Base-by-base conservation (phyloP, 1,140 invertebrate species). In the Spodoptera litura region DNA sequence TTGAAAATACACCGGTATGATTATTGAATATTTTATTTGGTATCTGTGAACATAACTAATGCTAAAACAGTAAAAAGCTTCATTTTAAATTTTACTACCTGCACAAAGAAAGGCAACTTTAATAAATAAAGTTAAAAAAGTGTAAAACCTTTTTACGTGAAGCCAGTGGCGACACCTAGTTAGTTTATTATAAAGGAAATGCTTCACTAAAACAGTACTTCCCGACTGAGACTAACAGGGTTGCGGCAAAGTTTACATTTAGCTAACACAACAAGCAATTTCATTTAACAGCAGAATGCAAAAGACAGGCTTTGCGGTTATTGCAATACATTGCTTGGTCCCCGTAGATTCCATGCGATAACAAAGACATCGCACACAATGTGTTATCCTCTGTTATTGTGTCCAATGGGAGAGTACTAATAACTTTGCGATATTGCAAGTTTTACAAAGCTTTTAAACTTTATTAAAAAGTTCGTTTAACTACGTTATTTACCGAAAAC, bases 221-320 rank as follows among this genome's bases (percentile, higher is more conserved):
- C 66, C 66, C 64, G 58, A 38, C 73, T 62, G 15, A 77, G 62
- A 44, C 4, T 44, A 44, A 44, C 52, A 77, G 44, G 58, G 59
- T 49, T 64, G 73, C 73, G 59, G 59, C 20, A n/a, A 72, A 79
- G 61, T 80, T 80, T 70, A 71, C 55, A 75, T 51, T 68, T 56
- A 70, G 55, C 66, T 71, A 55, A 80, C 72, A 51, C 53, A 76
- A 66, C 52, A 68, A 62, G 78, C 64, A 76, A 80, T 76, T 80
- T 76, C 58, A 80, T 76, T 80, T 80, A 76, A 76, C 64, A 62
- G 62, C 38, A 70, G 55, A 75, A 80, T 76, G 78, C 55, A 80
- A 80, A 76, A 76, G 72, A 71, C 78, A 59, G 64, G 44, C 55
- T 76, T 58, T 55, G 78, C 52, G 70, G 73, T 80, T 80, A 79